Percentiles rank a stretch among this genome's conserved stretches.
These are phyloP conservation scores for Hemiprocne comata DNA, from an alignment of 2,113 vertebrate species.

Conservation along the genomic window DNA sequence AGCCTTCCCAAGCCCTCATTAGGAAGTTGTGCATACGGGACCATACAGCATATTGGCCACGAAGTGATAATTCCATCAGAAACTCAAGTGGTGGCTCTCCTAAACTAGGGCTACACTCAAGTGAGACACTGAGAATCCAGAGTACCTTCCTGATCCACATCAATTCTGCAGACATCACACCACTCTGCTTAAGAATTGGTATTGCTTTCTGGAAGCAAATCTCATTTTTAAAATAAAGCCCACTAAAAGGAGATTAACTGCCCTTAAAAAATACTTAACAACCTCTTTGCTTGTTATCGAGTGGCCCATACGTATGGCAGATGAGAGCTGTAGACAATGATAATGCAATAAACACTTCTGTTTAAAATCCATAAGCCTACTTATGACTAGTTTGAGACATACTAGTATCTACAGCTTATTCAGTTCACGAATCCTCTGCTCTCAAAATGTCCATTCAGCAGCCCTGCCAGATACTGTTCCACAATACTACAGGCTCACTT, in stretches of 20 bases:
- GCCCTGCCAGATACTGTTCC: constrained; percentile 70
- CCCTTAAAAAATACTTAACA: constrained; percentile 43
- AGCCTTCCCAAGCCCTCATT: background rate
- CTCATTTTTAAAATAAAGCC: background rate
- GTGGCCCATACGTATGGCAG: background rate
- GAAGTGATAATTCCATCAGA: background rate
- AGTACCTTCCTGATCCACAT: background rate
- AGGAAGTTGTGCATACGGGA: background rate
- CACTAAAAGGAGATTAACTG: constrained; percentile 11
- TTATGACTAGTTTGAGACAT: constrained; percentile 63
- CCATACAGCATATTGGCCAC: background rate
- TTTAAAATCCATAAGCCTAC: constrained; percentile 60
- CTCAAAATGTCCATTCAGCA: constrained; percentile 79
- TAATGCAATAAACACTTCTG: constrained; percentile 42
- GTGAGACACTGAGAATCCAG: background rate
- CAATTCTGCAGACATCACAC: background rate
- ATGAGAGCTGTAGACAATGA: background rate
- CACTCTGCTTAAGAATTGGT: background rate
- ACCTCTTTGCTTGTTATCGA: background rate
- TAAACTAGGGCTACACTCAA: background rate
- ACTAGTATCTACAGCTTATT: constrained; percentile 65
- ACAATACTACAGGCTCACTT: constrained; percentile 77
- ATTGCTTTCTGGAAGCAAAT: background rate
- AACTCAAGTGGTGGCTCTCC: background rate
- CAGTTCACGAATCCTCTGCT: constrained; percentile 67